phyloP scores from a whole-genome alignment of 2,113 vertebrate species.

The Scophthalmus maximus region DNA sequence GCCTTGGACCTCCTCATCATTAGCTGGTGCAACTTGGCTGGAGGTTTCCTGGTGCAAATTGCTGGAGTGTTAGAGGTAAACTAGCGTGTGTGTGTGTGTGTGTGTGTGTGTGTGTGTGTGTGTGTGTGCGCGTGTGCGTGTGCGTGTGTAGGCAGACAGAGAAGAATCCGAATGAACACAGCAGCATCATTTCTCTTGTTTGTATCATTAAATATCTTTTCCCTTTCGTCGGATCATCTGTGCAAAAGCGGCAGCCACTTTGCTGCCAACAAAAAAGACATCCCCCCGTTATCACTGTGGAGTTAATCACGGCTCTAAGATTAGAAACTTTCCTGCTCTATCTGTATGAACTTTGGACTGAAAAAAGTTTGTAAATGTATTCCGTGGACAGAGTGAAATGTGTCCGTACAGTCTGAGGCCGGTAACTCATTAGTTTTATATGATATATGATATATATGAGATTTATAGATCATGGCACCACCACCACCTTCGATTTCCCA shows the following conservation, averaged over 20 bases:
- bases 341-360: too few species aligned
- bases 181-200: constrained; percentile 61
- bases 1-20: constrained; percentile 34
- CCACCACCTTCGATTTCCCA: too few species aligned
- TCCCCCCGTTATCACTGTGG: constrained; percentile 44
- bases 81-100: too few species aligned
- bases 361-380: constrained; percentile 3
- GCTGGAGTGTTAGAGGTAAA: constrained; percentile 61
- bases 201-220: constrained; percentile 64
- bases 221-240: constrained; percentile 59
- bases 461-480: too few species aligned
- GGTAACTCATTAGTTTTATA: too few species aligned
- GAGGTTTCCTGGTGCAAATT: constrained; percentile 33
- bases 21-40: constrained; percentile 39
- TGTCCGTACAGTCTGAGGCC: too few species aligned
- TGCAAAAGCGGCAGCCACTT: constrained; percentile 39
- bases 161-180: constrained; percentile 41
- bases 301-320: constrained; percentile 63
- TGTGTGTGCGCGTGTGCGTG: too few species aligned
- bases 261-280: constrained; percentile 37
- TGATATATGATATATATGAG: too few species aligned
- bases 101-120: too few species aligned
- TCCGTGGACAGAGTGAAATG: too few species aligned
- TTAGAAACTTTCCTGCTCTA: too few species aligned
- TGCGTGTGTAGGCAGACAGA: constrained; percentile 27